Percentiles rank a stretch among this genome's conserved stretches.
Evolutionary conservation across 2,797 vertebrate species (phyloP).

Genomic region (Ciconia nigra): DNA sequence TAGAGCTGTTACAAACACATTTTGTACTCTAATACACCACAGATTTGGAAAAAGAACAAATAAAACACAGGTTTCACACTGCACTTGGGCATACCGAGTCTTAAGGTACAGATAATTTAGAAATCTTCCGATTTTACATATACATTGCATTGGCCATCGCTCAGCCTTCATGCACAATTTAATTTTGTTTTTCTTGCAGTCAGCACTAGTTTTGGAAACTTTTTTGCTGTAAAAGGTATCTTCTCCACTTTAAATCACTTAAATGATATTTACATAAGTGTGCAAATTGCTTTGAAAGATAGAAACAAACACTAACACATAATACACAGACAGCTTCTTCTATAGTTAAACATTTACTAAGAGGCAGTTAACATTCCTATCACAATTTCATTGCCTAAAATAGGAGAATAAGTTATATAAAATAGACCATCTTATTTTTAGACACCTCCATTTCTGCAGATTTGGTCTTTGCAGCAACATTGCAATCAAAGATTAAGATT

Average conservation of each 20-base stretch:
- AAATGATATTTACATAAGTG: slow-evolving; percentile 26
- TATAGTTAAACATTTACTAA: slow-evolving; percentile 40
- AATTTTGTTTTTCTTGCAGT: background rate
- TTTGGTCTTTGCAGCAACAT: slow-evolving; percentile 56
- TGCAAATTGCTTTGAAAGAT: slow-evolving; percentile 48
- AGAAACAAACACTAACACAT: slow-evolving; percentile 42
- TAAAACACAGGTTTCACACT: slow-evolving; percentile 67
- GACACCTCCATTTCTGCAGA: slow-evolving; percentile 5
- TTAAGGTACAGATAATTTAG: slow-evolving; percentile 46
- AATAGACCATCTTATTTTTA: slow-evolving; percentile 49
- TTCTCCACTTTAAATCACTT: slow-evolving; percentile 14
- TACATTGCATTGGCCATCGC: background rate
- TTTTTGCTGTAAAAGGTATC: slow-evolving; percentile 9
- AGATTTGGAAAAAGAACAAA: slow-evolving; percentile 38
- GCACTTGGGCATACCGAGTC: slow-evolving; percentile 44
- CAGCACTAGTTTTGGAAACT: background rate
- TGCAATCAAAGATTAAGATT: slow-evolving; percentile 26
- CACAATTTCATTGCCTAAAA: slow-evolving; percentile 39
- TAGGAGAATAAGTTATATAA: slow-evolving; percentile 53
- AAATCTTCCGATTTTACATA: slow-evolving; percentile 31
- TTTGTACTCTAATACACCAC: slow-evolving; percentile 54
- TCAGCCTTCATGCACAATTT: slow-evolving; percentile 56
- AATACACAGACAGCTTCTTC: slow-evolving; percentile 18
- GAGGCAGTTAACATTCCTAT: slow-evolving; percentile 39
- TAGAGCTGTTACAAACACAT: slow-evolving; percentile 51